Conservation (phyloP, 2,888 invertebrate species). For the Herminia tarsipennalis region DNA sequence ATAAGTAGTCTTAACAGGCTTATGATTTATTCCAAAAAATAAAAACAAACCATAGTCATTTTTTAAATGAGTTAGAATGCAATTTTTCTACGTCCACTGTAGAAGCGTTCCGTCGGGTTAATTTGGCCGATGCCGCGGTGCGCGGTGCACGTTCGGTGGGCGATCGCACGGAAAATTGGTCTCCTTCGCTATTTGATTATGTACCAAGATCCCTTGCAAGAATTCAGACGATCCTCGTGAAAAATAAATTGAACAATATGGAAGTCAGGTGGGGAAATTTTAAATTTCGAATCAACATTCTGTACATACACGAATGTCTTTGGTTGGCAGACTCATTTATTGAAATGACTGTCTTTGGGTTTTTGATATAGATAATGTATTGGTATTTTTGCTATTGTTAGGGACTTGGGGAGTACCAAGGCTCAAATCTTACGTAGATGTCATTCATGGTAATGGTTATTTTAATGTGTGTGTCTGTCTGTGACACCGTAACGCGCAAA, state of each 20-base stretch:
- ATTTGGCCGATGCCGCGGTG: constrained; percentile 73
- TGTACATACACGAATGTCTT: constrained; percentile 16
- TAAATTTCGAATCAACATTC: constrained; percentile 30
- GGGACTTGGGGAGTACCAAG: too few relatives aligned
- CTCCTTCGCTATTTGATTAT: constrained; percentile 76
- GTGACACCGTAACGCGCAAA: too few relatives aligned
- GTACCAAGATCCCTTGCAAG: constrained; percentile 74
- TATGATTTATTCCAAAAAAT: too few relatives aligned
- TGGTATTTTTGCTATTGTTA: too few relatives aligned
- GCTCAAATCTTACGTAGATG: too few relatives aligned
- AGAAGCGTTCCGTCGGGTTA: constrained; percentile 62
- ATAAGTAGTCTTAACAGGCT: too few relatives aligned
- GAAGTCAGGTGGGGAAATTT: constrained; percentile 38
- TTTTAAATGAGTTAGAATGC: constrained; percentile 8
- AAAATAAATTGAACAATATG: constrained; percentile 68
- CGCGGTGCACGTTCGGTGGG: constrained; percentile 59
- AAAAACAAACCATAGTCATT: too few relatives aligned
- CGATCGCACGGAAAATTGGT: constrained; percentile 81
- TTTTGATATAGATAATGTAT: constrained; percentile 11
- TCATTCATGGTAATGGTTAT: too few relatives aligned
- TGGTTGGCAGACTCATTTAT: constrained; percentile 18
- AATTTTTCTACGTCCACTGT: constrained; percentile 54
- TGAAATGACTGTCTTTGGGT: constrained; percentile 16
- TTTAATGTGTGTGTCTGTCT: too few relatives aligned
- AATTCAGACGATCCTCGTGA: constrained; percentile 47